Percentiles rank a stretch among this genome's conserved stretches.
phyloP scores from a whole-genome alignment of 2,113 vertebrate genomes.

The Festucalex cinctus region DNA sequence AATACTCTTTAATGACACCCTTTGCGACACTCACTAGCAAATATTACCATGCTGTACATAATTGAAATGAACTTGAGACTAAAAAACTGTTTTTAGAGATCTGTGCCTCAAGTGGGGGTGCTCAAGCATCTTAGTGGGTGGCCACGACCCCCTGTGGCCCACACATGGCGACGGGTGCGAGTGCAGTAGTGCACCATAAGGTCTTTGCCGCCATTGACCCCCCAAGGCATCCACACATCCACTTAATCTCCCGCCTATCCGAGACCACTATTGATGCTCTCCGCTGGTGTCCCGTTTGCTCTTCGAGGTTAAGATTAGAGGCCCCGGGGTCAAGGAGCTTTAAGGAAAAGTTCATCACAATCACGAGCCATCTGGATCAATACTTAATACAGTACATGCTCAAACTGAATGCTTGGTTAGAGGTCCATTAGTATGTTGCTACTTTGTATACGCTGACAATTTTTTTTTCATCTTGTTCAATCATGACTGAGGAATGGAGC shows the following conservation, averaged over 20 bases:
- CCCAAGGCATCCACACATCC: slow-evolving; percentile 42
- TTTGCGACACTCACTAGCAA: too few relatives aligned
- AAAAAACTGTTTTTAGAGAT: too few relatives aligned
- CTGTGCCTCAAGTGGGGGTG: too few relatives aligned
- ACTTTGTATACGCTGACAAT: too few relatives aligned
- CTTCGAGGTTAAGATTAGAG: neutral
- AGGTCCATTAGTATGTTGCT: neutral
- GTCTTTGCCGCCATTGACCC: slow-evolving; percentile 24
- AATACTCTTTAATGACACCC: too few relatives aligned
- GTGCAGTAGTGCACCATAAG: slow-evolving; percentile 30
- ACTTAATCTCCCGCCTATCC: slow-evolving; percentile 43
- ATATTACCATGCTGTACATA: too few relatives aligned
- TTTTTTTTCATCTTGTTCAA: neutral
- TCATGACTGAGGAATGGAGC: neutral
- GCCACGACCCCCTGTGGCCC: too few relatives aligned
- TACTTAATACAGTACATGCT: neutral
- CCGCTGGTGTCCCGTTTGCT: slow-evolving; percentile 2
- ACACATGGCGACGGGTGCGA: neutral
- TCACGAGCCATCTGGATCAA: neutral
- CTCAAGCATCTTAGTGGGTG: too few relatives aligned
- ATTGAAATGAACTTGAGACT: too few relatives aligned
- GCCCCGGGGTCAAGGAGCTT: neutral
- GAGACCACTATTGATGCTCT: slow-evolving; percentile 18
- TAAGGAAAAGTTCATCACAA: neutral
- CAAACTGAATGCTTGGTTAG: neutral